A percentile compares a stretch with the other conserved stretches of the same genome.
phyloP scores from a whole-genome alignment of 1,140 invertebrate genomes.

The Leptonema lineaticorne region DNA sequence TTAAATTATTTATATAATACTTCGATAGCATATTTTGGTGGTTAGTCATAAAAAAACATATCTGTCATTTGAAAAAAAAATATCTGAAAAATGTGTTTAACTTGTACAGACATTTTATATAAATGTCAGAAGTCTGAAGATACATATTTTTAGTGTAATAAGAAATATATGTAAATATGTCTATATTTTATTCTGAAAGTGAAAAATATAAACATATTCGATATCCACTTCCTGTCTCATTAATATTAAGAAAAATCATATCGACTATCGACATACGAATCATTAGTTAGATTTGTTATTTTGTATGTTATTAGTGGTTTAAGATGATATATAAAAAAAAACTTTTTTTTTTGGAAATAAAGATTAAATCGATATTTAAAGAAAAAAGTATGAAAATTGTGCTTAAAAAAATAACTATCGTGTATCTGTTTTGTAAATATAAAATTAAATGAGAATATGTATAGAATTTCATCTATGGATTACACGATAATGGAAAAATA shows the following conservation, averaged over 20 bases:
- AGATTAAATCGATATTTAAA: too few relatives aligned
- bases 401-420: slow-evolving; percentile 23
- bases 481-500: slow-evolving; percentile 31
- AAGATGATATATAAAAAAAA: slow-evolving; percentile 17
- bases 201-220: background rate
- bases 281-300: slow-evolving; percentile 35
- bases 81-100: background rate
- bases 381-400: too few relatives aligned
- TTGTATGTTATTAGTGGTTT: slow-evolving; percentile 31
- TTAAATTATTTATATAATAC: too few relatives aligned
- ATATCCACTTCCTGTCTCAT: slow-evolving; percentile 20
- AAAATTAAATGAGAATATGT: too few relatives aligned
- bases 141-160: slow-evolving; percentile 16
- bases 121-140: slow-evolving; percentile 13
- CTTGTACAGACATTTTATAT: background rate
- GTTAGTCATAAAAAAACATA: background rate
- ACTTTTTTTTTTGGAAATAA: too few relatives aligned
- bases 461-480: slow-evolving; percentile 19
- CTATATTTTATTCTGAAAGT: background rate
- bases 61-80: background rate
- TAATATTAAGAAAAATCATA: too few relatives aligned
- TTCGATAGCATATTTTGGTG: too few relatives aligned
- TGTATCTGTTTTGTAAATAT: slow-evolving; percentile 30
- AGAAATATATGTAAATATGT: slow-evolving; percentile 2
- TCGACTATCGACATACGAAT: slow-evolving; percentile 18